phyloP scores from a whole-genome alignment of 2,113 vertebrate genomes.

The Megaptera novaeangliae region DNA sequence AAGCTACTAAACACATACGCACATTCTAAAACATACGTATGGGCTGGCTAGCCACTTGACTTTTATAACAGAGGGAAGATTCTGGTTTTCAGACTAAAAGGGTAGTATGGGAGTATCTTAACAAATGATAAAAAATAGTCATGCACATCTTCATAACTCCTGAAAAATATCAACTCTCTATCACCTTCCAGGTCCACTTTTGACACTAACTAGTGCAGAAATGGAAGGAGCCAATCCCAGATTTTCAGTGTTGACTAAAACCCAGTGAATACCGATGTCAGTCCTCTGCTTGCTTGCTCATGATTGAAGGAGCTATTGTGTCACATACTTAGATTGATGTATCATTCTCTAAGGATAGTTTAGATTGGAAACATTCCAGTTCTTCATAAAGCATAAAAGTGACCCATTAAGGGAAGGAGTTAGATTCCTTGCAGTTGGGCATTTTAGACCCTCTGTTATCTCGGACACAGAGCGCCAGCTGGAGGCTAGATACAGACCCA shows the following conservation, averaged over 20 bases:
- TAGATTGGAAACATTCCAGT: background rate
- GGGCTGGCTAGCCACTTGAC: background rate
- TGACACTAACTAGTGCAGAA: background rate
- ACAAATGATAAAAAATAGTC: background rate
- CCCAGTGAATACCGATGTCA: background rate
- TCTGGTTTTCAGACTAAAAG: background rate
- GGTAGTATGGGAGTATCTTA: background rate
- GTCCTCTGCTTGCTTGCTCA: background rate
- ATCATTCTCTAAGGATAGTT: background rate
- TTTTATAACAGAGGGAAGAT: background rate
- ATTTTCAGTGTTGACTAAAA: background rate
- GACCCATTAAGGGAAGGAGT: background rate
- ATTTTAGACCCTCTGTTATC: background rate
- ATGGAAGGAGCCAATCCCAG: background rate
- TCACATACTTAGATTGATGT: background rate
- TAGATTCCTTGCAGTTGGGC: background rate
- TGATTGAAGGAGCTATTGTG: background rate
- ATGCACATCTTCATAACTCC: background rate
- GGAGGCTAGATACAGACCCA: background rate
- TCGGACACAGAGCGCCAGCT: background rate
- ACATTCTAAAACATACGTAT: background rate
- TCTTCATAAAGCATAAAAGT: background rate
- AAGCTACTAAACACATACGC: background rate
- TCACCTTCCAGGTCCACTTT: background rate
- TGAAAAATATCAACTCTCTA: background rate